A percentile compares a stretch with the other conserved stretches of the same genome.
Conservation (phyloP, 1,140 invertebrate genomes). For the Augochlora pura region DNA sequence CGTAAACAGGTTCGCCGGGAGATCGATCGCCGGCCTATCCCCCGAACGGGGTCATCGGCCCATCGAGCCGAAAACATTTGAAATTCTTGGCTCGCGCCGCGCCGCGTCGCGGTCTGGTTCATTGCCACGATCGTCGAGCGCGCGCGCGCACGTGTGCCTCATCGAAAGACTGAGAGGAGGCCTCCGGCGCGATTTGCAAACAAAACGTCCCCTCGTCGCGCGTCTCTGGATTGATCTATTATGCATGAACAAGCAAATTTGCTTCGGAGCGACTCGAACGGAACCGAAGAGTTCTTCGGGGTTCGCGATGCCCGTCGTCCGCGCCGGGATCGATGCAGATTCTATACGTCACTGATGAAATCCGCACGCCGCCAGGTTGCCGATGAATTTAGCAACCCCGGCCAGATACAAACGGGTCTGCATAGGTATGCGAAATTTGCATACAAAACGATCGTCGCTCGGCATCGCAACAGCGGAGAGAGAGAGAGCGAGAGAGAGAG, state of each 20-base stretch:
- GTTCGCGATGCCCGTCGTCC: too few relatives aligned
- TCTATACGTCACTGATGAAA: background rate
- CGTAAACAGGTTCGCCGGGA: slow-evolving; percentile 36
- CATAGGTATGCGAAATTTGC: slow-evolving; percentile 2
- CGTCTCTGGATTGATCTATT: slow-evolving; percentile 12
- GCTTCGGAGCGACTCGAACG: background rate
- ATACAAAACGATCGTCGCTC: slow-evolving; percentile 15
- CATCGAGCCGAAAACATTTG: slow-evolving; percentile 42
- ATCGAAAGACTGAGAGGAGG: background rate
- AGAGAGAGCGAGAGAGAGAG: too few relatives aligned
- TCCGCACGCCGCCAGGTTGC: background rate
- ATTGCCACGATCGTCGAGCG: slow-evolving; percentile 37
- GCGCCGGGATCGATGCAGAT: too few relatives aligned
- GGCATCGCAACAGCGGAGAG: background rate
- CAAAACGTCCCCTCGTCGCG: slow-evolving; percentile 11
- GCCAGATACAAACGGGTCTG: background rate
- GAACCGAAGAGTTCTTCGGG: background rate
- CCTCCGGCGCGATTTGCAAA: slow-evolving; percentile 29
- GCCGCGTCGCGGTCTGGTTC: slow-evolving; percentile 10
- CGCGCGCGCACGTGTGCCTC: slow-evolving; percentile 16
- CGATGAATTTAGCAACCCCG: slow-evolving; percentile 3
- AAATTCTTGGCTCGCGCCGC: slow-evolving; percentile 43
- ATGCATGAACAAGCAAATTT: slow-evolving; percentile 31
- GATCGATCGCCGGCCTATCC: slow-evolving; percentile 4
- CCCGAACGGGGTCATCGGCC: slow-evolving; percentile 30